These are phyloP conservation scores for Gymnopithys bicolor DNA, from an alignment of 2,797 vertebrate genomes.

Conservation along the genomic window DNA sequence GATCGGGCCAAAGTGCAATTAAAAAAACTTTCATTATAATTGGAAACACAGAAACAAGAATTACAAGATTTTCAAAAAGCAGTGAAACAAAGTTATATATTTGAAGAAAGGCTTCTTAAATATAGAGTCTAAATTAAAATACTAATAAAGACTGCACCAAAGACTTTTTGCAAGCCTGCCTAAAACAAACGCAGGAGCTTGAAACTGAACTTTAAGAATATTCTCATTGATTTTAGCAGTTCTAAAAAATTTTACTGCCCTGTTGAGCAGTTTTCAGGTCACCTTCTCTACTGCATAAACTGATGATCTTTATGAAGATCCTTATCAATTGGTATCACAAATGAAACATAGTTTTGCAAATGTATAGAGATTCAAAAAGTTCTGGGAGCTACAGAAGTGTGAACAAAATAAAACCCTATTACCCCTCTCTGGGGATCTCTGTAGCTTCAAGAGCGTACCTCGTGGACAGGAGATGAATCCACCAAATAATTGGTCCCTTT, in stretches of 20 bases:
- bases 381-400: background rate
- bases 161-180: background rate
- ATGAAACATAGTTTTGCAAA: background rate
- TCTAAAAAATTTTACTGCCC: background rate
- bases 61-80: background rate
- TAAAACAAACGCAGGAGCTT: background rate
- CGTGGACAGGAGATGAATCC: background rate
- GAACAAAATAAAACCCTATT: background rate
- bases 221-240: background rate
- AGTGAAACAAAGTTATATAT: background rate
- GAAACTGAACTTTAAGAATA: background rate
- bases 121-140: background rate
- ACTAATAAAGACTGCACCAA: background rate
- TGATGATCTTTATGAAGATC: background rate
- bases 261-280: background rate
- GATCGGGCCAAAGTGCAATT: slow-evolving; percentile 44
- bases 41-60: slow-evolving; percentile 26
- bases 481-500: background rate
- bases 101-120: background rate
- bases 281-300: background rate
- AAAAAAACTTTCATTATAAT: slow-evolving; percentile 18
- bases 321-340: background rate
- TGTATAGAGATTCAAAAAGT: background rate
- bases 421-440: background rate
- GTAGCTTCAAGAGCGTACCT: background rate